These are phyloP conservation scores for Paracanthobrama guichenoti DNA, from an alignment of 2,113 vertebrate genomes.

Conservation along the genomic window DNA sequence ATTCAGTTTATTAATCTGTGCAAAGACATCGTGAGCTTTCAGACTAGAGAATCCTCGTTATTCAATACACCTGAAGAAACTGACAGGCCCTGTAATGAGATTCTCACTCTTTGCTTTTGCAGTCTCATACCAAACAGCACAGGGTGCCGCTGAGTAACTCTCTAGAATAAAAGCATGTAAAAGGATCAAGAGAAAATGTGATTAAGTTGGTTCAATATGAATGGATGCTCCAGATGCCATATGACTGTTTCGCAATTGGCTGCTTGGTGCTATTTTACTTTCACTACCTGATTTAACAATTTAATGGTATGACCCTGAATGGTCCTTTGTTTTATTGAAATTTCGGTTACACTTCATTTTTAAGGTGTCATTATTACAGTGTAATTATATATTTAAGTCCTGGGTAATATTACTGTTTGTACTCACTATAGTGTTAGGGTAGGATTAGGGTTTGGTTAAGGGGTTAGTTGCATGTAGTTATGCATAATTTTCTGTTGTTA, in stretches of 20 bases:
- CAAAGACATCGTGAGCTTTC: slow-evolving; percentile 53
- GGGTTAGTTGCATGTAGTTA: too few relatives aligned
- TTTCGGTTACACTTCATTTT: neutral
- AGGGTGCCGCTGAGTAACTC: neutral
- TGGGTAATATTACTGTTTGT: too few relatives aligned
- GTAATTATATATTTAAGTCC: too few relatives aligned
- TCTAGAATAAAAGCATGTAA: slow-evolving; percentile 16
- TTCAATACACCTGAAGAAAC: slow-evolving; percentile 65
- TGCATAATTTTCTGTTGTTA: too few relatives aligned
- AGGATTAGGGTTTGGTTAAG: too few relatives aligned
- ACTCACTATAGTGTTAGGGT: too few relatives aligned
- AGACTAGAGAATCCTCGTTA: slow-evolving; percentile 57
- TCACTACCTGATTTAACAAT: neutral
- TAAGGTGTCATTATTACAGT: too few relatives aligned
- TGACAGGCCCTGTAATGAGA: slow-evolving; percentile 66
- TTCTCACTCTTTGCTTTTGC: slow-evolving; percentile 51
- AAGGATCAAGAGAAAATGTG: neutral
- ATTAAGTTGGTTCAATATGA: neutral
- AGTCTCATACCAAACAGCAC: slow-evolving; percentile 24
- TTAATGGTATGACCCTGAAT: neutral
- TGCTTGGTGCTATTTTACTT: neutral
- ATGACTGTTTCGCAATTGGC: neutral
- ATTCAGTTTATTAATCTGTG: slow-evolving; percentile 59
- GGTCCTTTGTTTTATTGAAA: neutral
- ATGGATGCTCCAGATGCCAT: neutral